These are phyloP conservation scores for Melanostoma mellinum DNA, from an alignment of 2,888 invertebrate genomes.

Conservation along the genomic window DNA sequence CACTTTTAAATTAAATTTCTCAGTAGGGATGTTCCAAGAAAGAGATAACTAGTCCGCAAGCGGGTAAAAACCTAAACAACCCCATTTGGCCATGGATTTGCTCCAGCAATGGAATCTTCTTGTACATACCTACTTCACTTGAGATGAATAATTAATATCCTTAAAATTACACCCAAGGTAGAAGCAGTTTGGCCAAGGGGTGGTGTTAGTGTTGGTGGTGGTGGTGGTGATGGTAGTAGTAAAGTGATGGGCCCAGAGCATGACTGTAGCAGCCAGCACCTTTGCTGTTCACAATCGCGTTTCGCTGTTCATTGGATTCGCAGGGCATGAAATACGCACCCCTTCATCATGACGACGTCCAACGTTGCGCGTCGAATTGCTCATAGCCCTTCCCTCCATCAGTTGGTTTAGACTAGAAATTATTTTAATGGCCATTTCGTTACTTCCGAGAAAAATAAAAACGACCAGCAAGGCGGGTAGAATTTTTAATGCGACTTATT, in stretches of 20 bases:
- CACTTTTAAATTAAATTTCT: constrained; percentile 71
- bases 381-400: constrained; percentile 40
- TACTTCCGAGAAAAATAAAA: constrained; percentile 58
- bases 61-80: constrained; percentile 42
- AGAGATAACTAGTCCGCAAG: constrained; percentile 55
- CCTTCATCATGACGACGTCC: constrained; percentile 51
- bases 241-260: neutral
- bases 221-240: constrained; percentile 7
- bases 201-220: neutral
- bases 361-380: constrained; percentile 46
- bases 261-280: constrained; percentile 29
- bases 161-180: constrained; percentile 70
- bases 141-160: constrained; percentile 72
- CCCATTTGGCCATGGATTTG: constrained; percentile 49
- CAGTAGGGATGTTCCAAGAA: constrained; percentile 47
- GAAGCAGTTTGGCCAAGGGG: constrained; percentile 44
- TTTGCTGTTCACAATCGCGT: constrained; percentile 26
- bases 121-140: constrained; percentile 50
- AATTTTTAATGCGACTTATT: constrained; percentile 64
- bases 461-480: constrained; percentile 18
- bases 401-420: constrained; percentile 71
- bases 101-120: constrained; percentile 55
- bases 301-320: constrained; percentile 57
- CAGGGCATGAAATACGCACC: constrained; percentile 60
- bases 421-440: constrained; percentile 78